These are phyloP conservation scores for Cerastis leucographa DNA, from an alignment of 2,888 invertebrate species.

Conservation along the genomic window DNA sequence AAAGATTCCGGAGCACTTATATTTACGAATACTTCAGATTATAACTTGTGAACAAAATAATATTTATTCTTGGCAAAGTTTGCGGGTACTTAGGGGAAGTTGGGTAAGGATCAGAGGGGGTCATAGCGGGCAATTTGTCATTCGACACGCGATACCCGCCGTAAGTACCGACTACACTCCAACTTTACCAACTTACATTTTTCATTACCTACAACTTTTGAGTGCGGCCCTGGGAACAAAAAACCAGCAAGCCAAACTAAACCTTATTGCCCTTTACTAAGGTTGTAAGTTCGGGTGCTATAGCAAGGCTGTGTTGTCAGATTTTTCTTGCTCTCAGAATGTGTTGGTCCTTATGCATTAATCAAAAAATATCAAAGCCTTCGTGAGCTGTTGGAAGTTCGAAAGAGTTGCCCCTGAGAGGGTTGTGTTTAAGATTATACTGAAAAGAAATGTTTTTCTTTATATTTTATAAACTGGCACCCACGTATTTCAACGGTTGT, in stretches of 20 bases:
- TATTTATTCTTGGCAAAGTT: slow-evolving; percentile 74
- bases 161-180: slow-evolving; percentile 76
- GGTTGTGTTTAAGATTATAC: slow-evolving; percentile 48
- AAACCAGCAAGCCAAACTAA: slow-evolving; percentile 28
- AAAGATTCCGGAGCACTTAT: slow-evolving; percentile 36
- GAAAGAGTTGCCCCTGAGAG: slow-evolving; percentile 54
- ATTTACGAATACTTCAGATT: slow-evolving; percentile 55
- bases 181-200: slow-evolving; percentile 84
- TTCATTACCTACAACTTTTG: slow-evolving; percentile 80
- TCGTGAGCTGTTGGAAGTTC: slow-evolving; percentile 58
- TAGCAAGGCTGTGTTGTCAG: slow-evolving; percentile 35
- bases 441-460: slow-evolving; percentile 28
- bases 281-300: slow-evolving; percentile 25
- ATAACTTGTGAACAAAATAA: slow-evolving; percentile 65
- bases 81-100: slow-evolving; percentile 66
- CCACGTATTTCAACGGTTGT: background rate
- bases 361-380: slow-evolving; percentile 66
- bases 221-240: slow-evolving; percentile 64
- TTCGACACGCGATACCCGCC: slow-evolving; percentile 84
- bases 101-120: slow-evolving; percentile 74
- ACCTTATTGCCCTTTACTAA: slow-evolving; percentile 33
- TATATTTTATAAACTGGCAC: slow-evolving; percentile 27
- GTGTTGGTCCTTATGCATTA: slow-evolving; percentile 63
- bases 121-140: slow-evolving; percentile 83
- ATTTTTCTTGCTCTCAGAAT: slow-evolving; percentile 61